phyloP scores from a whole-genome alignment of 2,113 vertebrate species.

The Mixornis gularis region DNA sequence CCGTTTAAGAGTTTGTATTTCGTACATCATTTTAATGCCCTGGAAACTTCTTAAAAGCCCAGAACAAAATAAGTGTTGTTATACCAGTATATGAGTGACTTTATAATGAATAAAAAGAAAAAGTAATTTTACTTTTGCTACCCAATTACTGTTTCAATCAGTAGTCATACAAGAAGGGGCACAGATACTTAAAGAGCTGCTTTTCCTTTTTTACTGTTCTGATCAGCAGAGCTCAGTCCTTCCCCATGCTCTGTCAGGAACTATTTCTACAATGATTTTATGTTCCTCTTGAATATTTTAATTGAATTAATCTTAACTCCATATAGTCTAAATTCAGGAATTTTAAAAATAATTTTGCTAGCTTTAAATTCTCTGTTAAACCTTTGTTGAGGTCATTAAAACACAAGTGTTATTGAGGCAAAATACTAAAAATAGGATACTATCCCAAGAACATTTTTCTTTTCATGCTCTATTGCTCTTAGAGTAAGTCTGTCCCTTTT shows the following conservation, averaged over 20 bases:
- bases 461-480: not conserved
- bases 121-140: not conserved
- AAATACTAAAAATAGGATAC: not conserved
- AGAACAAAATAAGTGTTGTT: not conserved
- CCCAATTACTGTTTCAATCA: not conserved
- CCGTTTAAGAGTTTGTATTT: not conserved
- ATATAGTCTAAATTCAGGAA: not conserved
- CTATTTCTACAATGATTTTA: not conserved
- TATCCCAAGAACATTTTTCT: not conserved
- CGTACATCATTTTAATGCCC: not conserved
- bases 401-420: not conserved
- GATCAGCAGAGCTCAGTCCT: not conserved
- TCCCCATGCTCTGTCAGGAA: not conserved
- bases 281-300: not conserved
- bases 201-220: not conserved
- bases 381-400: not conserved
- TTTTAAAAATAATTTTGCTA: not conserved
- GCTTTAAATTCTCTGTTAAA: not conserved
- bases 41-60: not conserved
- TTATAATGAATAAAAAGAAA: not conserved
- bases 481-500: not conserved
- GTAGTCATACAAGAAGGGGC: not conserved
- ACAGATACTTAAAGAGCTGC: not conserved
- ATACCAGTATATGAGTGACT: not conserved
- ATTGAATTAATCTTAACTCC: not conserved